Percentiles rank a stretch among this genome's conserved stretches.
phyloP scores from a whole-genome alignment of 2,113 vertebrate genomes.

The Channa maculata region DNA sequence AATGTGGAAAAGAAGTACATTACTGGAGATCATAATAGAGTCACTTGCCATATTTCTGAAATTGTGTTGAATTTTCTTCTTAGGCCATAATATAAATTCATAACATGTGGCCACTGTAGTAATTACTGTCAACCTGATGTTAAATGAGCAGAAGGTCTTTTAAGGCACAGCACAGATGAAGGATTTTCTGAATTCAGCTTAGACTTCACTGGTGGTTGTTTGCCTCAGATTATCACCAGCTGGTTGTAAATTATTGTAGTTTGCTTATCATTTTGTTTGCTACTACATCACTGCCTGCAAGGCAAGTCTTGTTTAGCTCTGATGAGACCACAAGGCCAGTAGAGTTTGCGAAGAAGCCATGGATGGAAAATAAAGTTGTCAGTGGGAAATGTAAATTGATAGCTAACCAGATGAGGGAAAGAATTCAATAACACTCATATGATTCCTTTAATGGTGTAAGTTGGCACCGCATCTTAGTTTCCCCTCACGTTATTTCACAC shows the following conservation, averaged over 20 bases:
- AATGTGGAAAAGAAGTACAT: constrained; percentile 42
- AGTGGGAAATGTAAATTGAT: constrained; percentile 61
- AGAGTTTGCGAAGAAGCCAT: constrained; percentile 37
- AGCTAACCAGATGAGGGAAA: constrained; percentile 65
- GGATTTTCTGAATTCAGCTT: constrained; percentile 31
- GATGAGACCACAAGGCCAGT: constrained; percentile 13
- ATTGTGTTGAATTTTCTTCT: constrained; percentile 25
- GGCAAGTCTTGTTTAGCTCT: constrained; percentile 26
- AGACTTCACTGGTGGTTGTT: constrained; percentile 15
- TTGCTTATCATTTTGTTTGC: constrained; percentile 43
- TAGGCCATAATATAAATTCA: constrained; percentile 43
- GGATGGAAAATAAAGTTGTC: constrained; percentile 66
- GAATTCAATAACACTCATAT: constrained; percentile 56
- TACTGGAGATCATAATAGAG: constrained; percentile 2
- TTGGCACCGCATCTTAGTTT: constrained; percentile 55
- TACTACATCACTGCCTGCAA: constrained; percentile 31
- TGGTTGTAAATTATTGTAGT: constrained; percentile 38
- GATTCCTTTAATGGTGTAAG: constrained; percentile 50
- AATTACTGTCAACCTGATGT: constrained; percentile 56
- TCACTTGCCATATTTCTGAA: constrained; percentile 38
- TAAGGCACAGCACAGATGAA: constrained; percentile 47
- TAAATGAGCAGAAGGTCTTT: constrained; percentile 35
- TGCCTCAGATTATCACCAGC: constrained; percentile 43
- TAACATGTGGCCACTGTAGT: neutral
- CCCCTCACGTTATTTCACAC: constrained; percentile 67